Evolutionary conservation across 2,797 vertebrate genomes (phyloP).

Genomic region (Silurus aristotelis): DNA sequence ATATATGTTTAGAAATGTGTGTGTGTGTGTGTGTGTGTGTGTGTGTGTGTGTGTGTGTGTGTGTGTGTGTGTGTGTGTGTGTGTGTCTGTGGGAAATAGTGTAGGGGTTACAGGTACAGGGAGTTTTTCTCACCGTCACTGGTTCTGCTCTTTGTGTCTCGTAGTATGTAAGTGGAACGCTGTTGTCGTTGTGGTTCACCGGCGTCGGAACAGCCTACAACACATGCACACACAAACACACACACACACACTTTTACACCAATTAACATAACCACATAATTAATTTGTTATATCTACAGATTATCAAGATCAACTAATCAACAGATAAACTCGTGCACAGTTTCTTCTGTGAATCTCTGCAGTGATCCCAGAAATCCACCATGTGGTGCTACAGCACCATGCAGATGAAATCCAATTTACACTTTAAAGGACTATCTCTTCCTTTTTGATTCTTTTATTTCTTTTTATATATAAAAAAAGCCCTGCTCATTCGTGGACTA

Average conservation of each 20-base stretch:
- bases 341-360: background rate
- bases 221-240: constrained; percentile 29
- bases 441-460: background rate
- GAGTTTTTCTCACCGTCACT: constrained; percentile 63
- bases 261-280: background rate
- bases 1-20: background rate
- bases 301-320: background rate
- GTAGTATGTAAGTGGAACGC: constrained; percentile 50
- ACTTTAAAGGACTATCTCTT: background rate
- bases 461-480: too few species aligned
- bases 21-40: background rate
- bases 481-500: background rate
- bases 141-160: constrained; percentile 64
- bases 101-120: background rate
- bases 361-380: background rate
- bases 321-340: background rate
- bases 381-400: background rate
- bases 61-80: background rate
- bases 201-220: constrained; percentile 49
- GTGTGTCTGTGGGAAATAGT: background rate
- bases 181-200: background rate
- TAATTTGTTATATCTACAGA: background rate
- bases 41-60: background rate
- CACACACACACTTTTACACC: background rate
- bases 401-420: too few species aligned